Evolutionary conservation across 2,113 vertebrate genomes (phyloP), one percentile per base, ranked within the genome.

Genomic region (Hucho hucho): DNA sequence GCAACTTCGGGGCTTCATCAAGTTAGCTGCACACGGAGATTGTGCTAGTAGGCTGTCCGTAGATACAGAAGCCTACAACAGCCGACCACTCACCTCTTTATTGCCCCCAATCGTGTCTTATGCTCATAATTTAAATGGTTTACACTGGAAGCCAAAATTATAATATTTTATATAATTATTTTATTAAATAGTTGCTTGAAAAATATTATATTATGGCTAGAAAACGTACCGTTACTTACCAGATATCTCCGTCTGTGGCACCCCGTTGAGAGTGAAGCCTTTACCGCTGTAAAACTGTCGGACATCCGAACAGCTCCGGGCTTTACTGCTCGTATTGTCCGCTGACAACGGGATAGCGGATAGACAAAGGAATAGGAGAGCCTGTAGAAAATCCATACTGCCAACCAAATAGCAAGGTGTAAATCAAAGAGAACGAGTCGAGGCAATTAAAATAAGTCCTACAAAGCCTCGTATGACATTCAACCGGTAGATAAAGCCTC

Each of bases 211-310:
- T 1, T 43, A 4, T 56, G 20, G 4, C 13, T 56, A 20, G 53
- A 56, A 56, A 20, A 18, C 6, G 16, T 26, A 6, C 64, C 64
- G 64, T 24, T 65, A 25, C 94, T 95, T 88, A 99, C 97, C 97
- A 53, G 97, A 97, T 85, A 98, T 98, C 87, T 97, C 96, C 0
- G 93, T 94, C 89, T 94, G 95, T 18, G 97, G 97, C 26, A 97
- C 96, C 22, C 92, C 96, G 81, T 75, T 92, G 37, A 96, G 90
- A 65, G 94, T 94, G 93, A 98, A 99, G 46, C 97, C 97, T 81
- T 96, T 97, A 82, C 95, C 94, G 84, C 93, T 95, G 92, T 99
- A 99, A 89, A 97, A 93, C 91, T 95, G 95, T 73, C 95, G 95
- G 89, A 97, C 93, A 78, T 97, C 95, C 81, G 92, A 13, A 91